Evolutionary conservation across 2,888 invertebrate species (phyloP), one percentile per base, ranked within the genome.

Genomic region (Tenthredo livida): DNA sequence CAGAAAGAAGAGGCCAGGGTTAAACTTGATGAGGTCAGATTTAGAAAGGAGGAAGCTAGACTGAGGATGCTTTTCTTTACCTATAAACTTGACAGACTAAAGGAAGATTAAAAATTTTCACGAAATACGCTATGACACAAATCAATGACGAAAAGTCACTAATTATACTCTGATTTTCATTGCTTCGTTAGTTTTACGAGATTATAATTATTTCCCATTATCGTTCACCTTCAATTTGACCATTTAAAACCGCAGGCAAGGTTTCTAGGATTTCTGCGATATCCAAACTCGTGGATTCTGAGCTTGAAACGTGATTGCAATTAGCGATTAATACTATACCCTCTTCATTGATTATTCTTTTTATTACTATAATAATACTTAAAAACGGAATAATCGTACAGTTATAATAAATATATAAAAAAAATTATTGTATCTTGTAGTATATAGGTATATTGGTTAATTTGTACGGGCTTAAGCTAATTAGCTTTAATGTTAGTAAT

Each of bases 21-120:
- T 37, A 91, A 90, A 82, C 86, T 91, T 25, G 90, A 91, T 50
- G 91, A 91, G 65, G 91, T 91, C 21, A 89, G 89, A 72, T 91
- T 90, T 86, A 89, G 89, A 17, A 91, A 91, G 80, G 91, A 91
- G 73, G 91, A 91, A 15, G 91, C 91, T n/a, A 88, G 89, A n/a
- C 86, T 91, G 33, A 88, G 89, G 54, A 90, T 91, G 91, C 86
- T 91, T 17, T 88, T 90, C 37, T 88, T 89, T 29, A 89, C 89
- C n/a, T 89, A 90, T 85, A 90, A 91, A 85, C 84, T 91, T 29
- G 89, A 91, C 37, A 89, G 89, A 84, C 86, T 90, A 80, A 89
- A 89, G 61, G 88, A 89, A 37, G 88, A 90, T 40, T 89, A 85
- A 40, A 40, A 6, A 21, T 12, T 40, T 17, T 40, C 3, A n/a